A percentile compares a stretch with the other conserved stretches of the same genome.
Evolutionary conservation across 1,140 invertebrate genomes (phyloP).

Genomic region (Hyles euphorbiae): DNA sequence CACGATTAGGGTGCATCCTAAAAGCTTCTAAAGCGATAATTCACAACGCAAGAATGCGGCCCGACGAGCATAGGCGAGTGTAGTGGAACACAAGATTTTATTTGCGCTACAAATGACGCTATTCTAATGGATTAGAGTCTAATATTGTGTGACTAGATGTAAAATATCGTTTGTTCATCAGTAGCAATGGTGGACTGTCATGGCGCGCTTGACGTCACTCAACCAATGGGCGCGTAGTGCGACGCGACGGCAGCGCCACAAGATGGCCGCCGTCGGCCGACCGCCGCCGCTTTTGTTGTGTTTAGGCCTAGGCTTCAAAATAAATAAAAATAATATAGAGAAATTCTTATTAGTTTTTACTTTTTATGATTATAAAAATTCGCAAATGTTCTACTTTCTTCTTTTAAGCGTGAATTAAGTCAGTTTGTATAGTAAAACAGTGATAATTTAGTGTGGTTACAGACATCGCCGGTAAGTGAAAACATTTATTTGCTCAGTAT

Average conservation of each 20-base stretch:
- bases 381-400: background rate
- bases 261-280: constrained; percentile 64
- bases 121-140: constrained; percentile 21
- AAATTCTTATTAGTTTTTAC: constrained; percentile 13
- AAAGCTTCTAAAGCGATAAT: constrained; percentile 66
- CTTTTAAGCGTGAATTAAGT: constrained; percentile 13
- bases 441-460: constrained; percentile 24
- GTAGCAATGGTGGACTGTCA: constrained; percentile 64
- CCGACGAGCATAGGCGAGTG: constrained; percentile 56
- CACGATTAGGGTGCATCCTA: constrained; percentile 67
- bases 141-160: constrained; percentile 23
- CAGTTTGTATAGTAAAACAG: constrained; percentile 10
- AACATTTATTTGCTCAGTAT: constrained; percentile 6
- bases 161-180: constrained; percentile 36
- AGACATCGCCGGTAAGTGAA: constrained; percentile 15
- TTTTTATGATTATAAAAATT: constrained; percentile 15
- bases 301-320: constrained; percentile 69
- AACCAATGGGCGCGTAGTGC: constrained; percentile 58
- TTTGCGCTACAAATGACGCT: constrained; percentile 20
- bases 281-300: constrained; percentile 61
- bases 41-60: constrained; percentile 63
- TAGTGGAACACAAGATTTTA: constrained; percentile 27
- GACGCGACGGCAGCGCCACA: constrained; percentile 66
- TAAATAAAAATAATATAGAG: constrained; percentile 38
- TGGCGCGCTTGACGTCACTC: constrained; percentile 69